These are phyloP conservation scores for Actinia tenebrosa DNA, from an alignment of 64 coral and sea anemone species.

Conservation along the genomic window DNA sequence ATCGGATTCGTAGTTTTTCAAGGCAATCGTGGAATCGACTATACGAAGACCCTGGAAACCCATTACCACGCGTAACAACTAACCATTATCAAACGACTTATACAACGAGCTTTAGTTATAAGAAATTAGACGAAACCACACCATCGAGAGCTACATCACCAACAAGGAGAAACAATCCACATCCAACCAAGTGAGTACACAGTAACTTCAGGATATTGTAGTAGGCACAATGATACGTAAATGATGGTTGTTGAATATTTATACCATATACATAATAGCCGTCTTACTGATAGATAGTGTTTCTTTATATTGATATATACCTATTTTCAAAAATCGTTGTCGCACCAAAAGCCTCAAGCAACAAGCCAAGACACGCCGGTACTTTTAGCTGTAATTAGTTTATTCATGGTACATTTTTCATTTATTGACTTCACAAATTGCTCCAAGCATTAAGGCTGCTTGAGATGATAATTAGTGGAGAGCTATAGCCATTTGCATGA, in stretches of 20 bases:
- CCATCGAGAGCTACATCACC: slow-evolving; percentile 74
- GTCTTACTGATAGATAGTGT: too few species aligned
- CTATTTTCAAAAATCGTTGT: too few species aligned
- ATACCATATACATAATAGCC: too few species aligned
- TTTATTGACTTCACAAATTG: too few species aligned
- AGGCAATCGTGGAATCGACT: slow-evolving; percentile 64
- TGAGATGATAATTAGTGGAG: too few species aligned
- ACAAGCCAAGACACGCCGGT: too few species aligned
- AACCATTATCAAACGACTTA: slow-evolving; percentile 81
- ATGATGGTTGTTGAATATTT: background rate
- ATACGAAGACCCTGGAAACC: slow-evolving; percentile 74
- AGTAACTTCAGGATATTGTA: background rate
- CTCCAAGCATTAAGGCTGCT: too few species aligned
- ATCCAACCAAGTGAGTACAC: slow-evolving; percentile 64
- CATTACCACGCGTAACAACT: slow-evolving; percentile 53
- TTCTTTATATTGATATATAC: too few species aligned
- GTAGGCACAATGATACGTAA: background rate
- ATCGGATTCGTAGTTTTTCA: slow-evolving; percentile 68
- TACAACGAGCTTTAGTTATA: slow-evolving; percentile 62
- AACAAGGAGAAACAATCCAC: slow-evolving; percentile 79
- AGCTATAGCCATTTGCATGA: too few species aligned
- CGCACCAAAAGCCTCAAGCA: too few species aligned
- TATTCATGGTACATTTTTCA: too few species aligned
- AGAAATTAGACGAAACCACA: slow-evolving; percentile 57
- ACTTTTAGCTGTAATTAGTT: too few species aligned